phyloP scores from a whole-genome alignment of 1,140 invertebrate species.

The Lepidurus packardi region DNA sequence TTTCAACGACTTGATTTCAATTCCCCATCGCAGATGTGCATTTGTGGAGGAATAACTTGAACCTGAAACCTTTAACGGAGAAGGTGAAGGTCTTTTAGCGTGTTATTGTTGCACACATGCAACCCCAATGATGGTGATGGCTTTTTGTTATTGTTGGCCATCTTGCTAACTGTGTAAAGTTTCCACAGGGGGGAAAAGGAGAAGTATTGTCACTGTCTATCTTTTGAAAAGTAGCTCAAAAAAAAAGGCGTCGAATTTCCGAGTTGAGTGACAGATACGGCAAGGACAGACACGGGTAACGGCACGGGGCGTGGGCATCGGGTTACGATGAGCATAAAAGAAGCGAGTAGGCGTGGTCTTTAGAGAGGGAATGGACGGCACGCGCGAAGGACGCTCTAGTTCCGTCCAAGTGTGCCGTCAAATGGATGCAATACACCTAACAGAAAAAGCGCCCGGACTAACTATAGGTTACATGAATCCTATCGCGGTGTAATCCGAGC shows the following conservation, averaged over 20 bases:
- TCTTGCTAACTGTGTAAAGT: slow-evolving; percentile 19
- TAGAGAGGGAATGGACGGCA: background rate
- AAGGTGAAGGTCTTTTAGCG: slow-evolving; percentile 7
- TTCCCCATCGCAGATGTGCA: slow-evolving; percentile 17
- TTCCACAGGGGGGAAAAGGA: background rate
- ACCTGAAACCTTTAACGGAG: background rate
- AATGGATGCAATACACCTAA: background rate
- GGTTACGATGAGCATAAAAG: background rate
- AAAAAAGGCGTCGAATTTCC: slow-evolving; percentile 19
- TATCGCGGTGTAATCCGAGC: slow-evolving; percentile 15
- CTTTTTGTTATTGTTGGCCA: slow-evolving; percentile 22
- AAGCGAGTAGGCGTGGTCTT: background rate
- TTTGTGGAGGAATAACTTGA: background rate
- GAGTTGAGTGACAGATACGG: background rate
- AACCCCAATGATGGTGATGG: background rate
- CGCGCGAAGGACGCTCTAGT: background rate
- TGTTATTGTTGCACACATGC: slow-evolving; percentile 21
- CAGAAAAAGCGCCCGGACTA: background rate
- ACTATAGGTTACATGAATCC: slow-evolving; percentile 22
- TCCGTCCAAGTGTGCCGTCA: background rate
- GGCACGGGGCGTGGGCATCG: slow-evolving; percentile 11
- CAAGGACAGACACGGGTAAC: background rate
- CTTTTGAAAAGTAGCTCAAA: background rate
- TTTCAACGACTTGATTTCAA: slow-evolving; percentile 22
- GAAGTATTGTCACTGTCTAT: background rate